Base-by-base conservation (phyloP, 35 echinoderm and acorn worm genomes). In the Ophiothrix spiculata region DNA sequence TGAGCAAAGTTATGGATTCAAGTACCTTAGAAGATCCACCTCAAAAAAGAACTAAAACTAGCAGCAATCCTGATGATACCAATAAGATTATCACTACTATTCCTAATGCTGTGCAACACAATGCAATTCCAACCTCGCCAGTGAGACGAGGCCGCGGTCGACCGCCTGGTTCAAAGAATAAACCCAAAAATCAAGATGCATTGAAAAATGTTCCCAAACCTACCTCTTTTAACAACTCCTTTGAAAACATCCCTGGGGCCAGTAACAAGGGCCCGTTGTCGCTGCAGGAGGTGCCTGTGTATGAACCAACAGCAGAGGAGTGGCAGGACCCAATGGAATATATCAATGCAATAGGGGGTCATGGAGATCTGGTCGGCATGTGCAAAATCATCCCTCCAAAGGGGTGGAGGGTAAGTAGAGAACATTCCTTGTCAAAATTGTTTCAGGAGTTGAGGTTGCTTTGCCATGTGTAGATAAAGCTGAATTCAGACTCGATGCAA, bases 331-430 rank as follows among this genome's bases (percentile, higher is more conserved):
- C 92, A 3, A 84, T 92, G 37, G 83, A 78, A 13, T 98, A 89
- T 83, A 81, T 94, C 56, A 75, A 81, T 17, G 76, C 81, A 0
- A 91, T 91, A 25, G 80, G 92, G 0, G 86, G 84, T 21, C 90
- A 86, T 25, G 85, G 91, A 29, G 81, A 89, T 32, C 56, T 33
- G 0, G 81, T 56, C 69, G 96, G 96, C 6, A 91, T 99, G 89
- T 99, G 96, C 80, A 99, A 93, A 78, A 84, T 99, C 34, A 89
- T 91, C 32, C 96, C 96, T 36, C 96, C 96, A 69, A 45, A 91
- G 41, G 96, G 96, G 33, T 85, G 87, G 86, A 87, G 81, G 96
- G 96, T 99, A 79, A 87, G 88, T 77, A 35, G 10, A n/a, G 4
- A n/a, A 34, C n/a, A 14, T 38, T 41, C 12, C 21, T 42, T 32